Base-by-base conservation (phyloP, 2,888 invertebrate genomes). In the Meiosimyza decipiens region DNA sequence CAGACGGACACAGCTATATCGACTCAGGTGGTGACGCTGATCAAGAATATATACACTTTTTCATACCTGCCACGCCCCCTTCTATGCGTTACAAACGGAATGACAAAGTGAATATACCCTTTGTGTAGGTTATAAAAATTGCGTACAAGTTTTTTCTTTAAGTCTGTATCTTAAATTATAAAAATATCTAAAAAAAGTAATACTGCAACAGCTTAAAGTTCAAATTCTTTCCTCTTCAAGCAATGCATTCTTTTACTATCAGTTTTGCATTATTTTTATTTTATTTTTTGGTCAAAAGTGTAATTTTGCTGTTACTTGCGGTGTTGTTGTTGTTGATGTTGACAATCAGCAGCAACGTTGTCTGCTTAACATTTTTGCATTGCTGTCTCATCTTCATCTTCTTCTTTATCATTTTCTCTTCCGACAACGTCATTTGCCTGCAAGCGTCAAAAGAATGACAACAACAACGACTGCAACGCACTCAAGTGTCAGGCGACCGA, bases 371-470 rank as follows among this genome's bases (percentile, higher is more conserved):
- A 49, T 18, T 59, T 22, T 60, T n/a, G 15, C 60, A 60, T 60
- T 60, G n/a, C 60, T 11, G 33, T 33, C 40, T 60, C 28, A 60
- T 18, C 59, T 60, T 52, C 28, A 28, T 52, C 66, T 28, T 52
- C 57, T 28, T 28, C 3, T 16, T 28, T 52, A 15, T 50, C 33
- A 1, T 52, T 52, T 52, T 15, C 18, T 68, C 13, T 59, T 68
- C 68, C 76, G 77, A 67, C 74, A 72, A 65, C 67, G 71, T 71
- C 72, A 76, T 77, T 77, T 77, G 75, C 74, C 72, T 75, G 65
- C 51, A 67, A 66, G 68, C 74, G 72, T 18, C 66, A 59, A 62
- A 33, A 52, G 62, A 50, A 62, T 40, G 40, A 40, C 40, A 40
- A 40, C 40, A 40, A 40, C 40, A 9, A 40, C 40, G 40, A 40